phyloP scores from a whole-genome alignment of 2,113 vertebrate genomes.

The Echinops telfairi region DNA sequence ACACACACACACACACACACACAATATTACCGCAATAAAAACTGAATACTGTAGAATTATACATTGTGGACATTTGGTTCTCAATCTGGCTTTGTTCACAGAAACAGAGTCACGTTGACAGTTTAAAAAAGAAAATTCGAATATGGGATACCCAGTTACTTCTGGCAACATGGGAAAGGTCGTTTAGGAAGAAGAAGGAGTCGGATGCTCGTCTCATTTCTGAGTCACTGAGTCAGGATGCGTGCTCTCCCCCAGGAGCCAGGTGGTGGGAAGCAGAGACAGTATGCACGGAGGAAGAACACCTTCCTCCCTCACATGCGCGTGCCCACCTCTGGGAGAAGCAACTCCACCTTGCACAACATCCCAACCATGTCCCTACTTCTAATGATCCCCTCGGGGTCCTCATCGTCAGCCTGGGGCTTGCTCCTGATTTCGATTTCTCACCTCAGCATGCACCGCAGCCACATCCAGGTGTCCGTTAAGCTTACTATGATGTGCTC shows the following conservation, averaged over 20 bases:
- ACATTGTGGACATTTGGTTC: not conserved
- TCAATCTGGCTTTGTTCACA: slow-evolving; percentile 10
- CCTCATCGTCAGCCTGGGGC: not conserved
- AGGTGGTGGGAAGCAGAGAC: not conserved
- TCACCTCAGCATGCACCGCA: not conserved
- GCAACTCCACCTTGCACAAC: not conserved
- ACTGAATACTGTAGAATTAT: not conserved
- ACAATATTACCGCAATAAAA: not conserved
- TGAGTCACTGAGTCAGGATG: not conserved
- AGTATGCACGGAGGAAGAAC: not conserved
- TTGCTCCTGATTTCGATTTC: not conserved
- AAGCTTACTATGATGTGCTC: not conserved
- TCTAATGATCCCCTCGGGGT: not conserved
- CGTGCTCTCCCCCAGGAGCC: not conserved
- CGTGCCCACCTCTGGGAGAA: not conserved
- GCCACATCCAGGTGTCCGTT: no score
- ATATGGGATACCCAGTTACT: not conserved
- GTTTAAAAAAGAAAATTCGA: not conserved
- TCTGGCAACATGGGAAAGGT: not conserved
- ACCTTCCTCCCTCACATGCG: not conserved
- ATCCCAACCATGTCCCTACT: not conserved
- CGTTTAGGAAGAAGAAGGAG: slow-evolving; percentile 14
- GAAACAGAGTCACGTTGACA: not conserved
- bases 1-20: not conserved
- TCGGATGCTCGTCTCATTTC: not conserved